Evolutionary conservation across 37 sponge, comb jelly and placozoan species (phyloP), one percentile per base, ranked within the genome.

Genomic region (Haliclona indistincta): DNA sequence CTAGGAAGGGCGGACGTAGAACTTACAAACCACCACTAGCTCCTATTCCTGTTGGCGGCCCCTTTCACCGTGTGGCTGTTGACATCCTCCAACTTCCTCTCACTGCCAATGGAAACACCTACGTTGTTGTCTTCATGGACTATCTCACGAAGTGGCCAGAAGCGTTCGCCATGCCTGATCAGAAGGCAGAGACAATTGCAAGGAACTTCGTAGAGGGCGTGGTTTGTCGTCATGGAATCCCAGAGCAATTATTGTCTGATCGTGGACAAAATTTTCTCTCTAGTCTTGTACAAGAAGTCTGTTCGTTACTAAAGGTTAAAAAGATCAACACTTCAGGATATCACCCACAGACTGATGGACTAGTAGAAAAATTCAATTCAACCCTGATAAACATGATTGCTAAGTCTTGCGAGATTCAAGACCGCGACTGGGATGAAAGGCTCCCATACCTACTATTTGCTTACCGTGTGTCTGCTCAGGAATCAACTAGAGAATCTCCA

Each of bases 121-220:
- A 82, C 49, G 78, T 75, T 22, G 56, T 76, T 42, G 82, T 76
- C 3, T 88, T 76, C 63, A 38, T 88, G 35, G 83, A 82, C 40
- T 88, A 88, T 60, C 38, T 88, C 35, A 81, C 82, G 5, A 81
- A 81, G 38, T 88, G 89, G 88, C 78, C 73, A 11, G 89, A 88
- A 53, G 88, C 76, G 3, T 87, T 76, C 70, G 73, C 82, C 4
- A 29, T 74, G 11, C 73, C 82, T 33, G 78, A 81, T 33, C 82
- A 75, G 17, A 75, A 32, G 17, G 73, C 82, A 3, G 73, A 68
- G 19, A 87, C 88, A 4, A 69, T 87, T 71, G 88, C 74, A 20
- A 67, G 19, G 42, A 23, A 80, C 19, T 74, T 86, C 37, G 76
- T 75, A 1, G 81, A 80, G 20, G 55, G 56, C 2, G 54, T 79